Evolutionary conservation across 2,113 vertebrate genomes (phyloP).

Genomic region (Maccullochella peelii): DNA sequence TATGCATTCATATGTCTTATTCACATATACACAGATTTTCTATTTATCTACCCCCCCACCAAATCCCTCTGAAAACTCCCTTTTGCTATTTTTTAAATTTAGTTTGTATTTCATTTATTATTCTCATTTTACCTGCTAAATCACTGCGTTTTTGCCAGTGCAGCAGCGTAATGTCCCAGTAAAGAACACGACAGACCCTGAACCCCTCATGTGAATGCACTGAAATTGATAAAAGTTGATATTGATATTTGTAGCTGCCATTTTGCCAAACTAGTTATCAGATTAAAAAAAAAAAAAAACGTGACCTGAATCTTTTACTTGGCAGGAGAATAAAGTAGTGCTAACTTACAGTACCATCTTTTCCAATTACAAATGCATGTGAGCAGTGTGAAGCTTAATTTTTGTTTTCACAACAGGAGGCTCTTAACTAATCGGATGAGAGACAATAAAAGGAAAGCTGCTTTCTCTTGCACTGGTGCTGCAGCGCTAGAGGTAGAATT

Average conservation of each 20-base stretch:
- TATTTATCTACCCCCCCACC: no score
- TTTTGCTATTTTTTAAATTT: no score
- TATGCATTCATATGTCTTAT: no score
- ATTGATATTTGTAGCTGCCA: not conserved
- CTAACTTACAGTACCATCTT: not conserved
- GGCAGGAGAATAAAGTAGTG: not conserved
- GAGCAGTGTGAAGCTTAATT: conserved; percentile 18
- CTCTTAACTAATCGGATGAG: conserved; percentile 33
- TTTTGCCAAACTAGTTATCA: not conserved
- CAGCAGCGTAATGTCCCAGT: not conserved
- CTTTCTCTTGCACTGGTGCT: not conserved
- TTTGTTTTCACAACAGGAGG: conserved; percentile 21
- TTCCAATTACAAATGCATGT: not conserved
- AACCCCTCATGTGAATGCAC: not conserved
- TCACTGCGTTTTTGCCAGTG: not conserved
- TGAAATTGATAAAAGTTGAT: not conserved
- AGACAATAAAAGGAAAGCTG: conserved; percentile 13
- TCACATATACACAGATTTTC: no score
- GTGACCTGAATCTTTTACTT: not conserved
- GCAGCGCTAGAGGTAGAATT: not conserved
- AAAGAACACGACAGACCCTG: not conserved
- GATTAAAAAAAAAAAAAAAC: no score
- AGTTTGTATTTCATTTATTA: not conserved
- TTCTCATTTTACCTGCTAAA: not conserved
- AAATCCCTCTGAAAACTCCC: no score